A percentile compares a stretch with the other conserved stretches of the same genome.
Evolutionary conservation across 2,797 vertebrate species (phyloP).

Genomic region (Pogonophryne albipinna): DNA sequence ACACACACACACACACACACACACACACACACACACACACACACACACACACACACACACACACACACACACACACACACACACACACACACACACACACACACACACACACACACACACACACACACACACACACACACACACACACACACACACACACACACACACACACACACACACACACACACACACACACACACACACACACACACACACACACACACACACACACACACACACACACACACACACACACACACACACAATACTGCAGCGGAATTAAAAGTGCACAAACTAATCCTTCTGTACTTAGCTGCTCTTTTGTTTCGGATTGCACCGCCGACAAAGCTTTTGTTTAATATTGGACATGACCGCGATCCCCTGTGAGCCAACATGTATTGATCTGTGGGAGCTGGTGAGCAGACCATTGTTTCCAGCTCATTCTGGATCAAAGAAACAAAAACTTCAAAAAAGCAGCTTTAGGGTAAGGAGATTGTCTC

Average conservation of each 20-base stretch:
- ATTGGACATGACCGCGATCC: background rate
- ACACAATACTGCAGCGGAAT: background rate
- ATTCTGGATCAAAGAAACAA: conserved; percentile 12
- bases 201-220: no score
- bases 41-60: no score
- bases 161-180: no score
- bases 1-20: background rate
- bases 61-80: no score
- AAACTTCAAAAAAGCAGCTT: background rate
- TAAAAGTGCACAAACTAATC: conserved; percentile 15
- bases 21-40: no score
- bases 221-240: no score
- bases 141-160: no score
- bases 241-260: no score
- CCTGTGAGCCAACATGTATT: background rate
- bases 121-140: no score
- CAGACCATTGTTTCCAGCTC: conserved; percentile 8
- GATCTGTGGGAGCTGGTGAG: conserved; percentile 3
- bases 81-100: background rate
- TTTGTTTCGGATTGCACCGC: background rate
- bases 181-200: no score
- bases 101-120: no score
- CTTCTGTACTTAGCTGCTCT: conserved; percentile 1
- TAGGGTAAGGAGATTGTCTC: background rate
- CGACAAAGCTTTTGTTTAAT: conserved; percentile 26